Evolutionary conservation across 2,888 invertebrate genomes (phyloP).

Genomic region (Drosophila subquinaria): DNA sequence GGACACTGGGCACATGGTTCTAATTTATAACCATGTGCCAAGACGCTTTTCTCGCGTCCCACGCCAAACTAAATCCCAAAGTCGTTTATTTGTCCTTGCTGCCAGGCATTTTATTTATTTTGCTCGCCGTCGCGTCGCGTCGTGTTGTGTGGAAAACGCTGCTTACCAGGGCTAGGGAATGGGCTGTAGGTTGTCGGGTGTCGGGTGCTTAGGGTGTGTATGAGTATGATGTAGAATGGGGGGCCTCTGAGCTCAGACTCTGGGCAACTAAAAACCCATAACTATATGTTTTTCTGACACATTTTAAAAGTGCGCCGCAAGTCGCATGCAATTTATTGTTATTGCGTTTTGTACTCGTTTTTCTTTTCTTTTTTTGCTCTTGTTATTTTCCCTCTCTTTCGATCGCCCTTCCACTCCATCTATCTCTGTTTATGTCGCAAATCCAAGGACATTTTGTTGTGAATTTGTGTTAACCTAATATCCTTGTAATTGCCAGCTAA

Average conservation of each 20-base stretch:
- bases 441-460: constrained; percentile 71
- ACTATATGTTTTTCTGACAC: constrained; percentile 78
- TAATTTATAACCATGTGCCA: constrained; percentile 61
- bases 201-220: background rate
- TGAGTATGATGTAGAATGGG: background rate
- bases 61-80: constrained; percentile 65
- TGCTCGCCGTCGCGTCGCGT: constrained; percentile 44
- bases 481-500: constrained; percentile 69
- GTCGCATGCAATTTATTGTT: constrained; percentile 75
- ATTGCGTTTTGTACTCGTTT: constrained; percentile 61
- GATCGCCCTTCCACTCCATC: background rate
- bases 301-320: constrained; percentile 74
- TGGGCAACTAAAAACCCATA: constrained; percentile 71
- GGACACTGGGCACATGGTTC: constrained; percentile 51
- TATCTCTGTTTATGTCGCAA: constrained; percentile 37
- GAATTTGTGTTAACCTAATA: constrained; percentile 76
- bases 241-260: constrained; percentile 18
- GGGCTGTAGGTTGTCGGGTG: background rate
- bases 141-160: constrained; percentile 16
- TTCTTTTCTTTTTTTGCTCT: constrained; percentile 19
- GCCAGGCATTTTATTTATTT: constrained; percentile 65
- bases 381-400: background rate
- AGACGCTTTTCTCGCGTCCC: constrained; percentile 33
- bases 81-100: constrained; percentile 65
- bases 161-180: background rate